phyloP scores from a whole-genome alignment of 2,888 invertebrate species.

The Drosophila emarginata region DNA sequence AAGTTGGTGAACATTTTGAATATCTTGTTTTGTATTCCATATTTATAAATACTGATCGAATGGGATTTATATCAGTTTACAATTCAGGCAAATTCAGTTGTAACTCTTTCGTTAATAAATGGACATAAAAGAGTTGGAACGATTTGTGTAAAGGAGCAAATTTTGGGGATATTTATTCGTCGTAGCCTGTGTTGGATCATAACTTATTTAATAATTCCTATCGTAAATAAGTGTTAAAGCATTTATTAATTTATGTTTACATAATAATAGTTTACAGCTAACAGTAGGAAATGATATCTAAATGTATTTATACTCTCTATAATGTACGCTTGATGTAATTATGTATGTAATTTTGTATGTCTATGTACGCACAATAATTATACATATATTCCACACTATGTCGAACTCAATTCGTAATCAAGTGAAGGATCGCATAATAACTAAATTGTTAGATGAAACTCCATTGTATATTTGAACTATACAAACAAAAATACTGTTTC shows the following conservation, averaged over 20 bases:
- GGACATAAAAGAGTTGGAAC: not conserved
- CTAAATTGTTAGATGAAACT: constrained; percentile 59
- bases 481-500: constrained; percentile 70
- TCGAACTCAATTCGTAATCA: constrained; percentile 64
- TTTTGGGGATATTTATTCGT: not conserved
- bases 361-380: constrained; percentile 50
- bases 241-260: constrained; percentile 67
- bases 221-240: constrained; percentile 57
- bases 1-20: not conserved
- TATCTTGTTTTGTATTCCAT: too few relatives aligned
- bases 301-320: constrained; percentile 62
- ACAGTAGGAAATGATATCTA: constrained; percentile 75
- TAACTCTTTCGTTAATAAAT: not conserved
- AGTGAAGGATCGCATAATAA: constrained; percentile 49
- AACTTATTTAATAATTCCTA: not conserved
- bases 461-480: constrained; percentile 72
- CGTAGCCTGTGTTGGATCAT: constrained; percentile 1
- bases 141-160: not conserved
- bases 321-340: constrained; percentile 21
- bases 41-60: too few relatives aligned
- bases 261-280: constrained; percentile 70
- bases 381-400: constrained; percentile 25
- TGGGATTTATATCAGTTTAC: too few relatives aligned
- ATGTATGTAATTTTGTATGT: constrained; percentile 28
- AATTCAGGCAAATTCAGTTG: not conserved